Evolutionary conservation across 1,140 invertebrate genomes (phyloP).

Genomic region (Camponotus pennsylvanicus): DNA sequence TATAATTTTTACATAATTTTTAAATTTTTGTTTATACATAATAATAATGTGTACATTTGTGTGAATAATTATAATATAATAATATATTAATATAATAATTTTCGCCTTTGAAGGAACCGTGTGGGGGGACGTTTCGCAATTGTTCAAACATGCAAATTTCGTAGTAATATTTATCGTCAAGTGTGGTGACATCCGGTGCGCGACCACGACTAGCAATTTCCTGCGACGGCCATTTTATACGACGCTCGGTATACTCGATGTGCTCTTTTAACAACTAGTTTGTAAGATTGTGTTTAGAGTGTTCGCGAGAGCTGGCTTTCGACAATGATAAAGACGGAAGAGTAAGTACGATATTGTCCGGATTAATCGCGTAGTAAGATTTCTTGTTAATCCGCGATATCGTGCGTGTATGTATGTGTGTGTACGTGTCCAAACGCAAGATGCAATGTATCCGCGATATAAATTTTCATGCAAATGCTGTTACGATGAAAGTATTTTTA

Average conservation of each 20-base stretch:
- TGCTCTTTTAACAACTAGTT: constrained; percentile 33
- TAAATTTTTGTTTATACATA: too few species aligned
- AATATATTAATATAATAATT: too few species aligned
- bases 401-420: neutral
- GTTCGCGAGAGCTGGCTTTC: neutral
- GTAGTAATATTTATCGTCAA: too few species aligned
- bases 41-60: too few species aligned
- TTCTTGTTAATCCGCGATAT: neutral
- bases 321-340: constrained; percentile 68
- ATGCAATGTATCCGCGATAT: neutral
- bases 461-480: neutral
- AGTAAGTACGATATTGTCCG: constrained; percentile 62
- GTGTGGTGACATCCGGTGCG: constrained; percentile 56
- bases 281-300: constrained; percentile 8
- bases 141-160: too few species aligned
- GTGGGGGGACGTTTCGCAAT: too few species aligned
- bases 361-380: neutral
- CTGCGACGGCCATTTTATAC: constrained; percentile 73
- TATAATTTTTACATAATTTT: too few species aligned
- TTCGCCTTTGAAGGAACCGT: too few species aligned
- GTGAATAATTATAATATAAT: too few species aligned
- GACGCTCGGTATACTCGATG: constrained; percentile 69
- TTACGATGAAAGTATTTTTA: neutral
- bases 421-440: neutral
- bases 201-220: constrained; percentile 39